Evolutionary conservation across 2,888 invertebrate species (phyloP).

Genomic region (Cantharis rufa): DNA sequence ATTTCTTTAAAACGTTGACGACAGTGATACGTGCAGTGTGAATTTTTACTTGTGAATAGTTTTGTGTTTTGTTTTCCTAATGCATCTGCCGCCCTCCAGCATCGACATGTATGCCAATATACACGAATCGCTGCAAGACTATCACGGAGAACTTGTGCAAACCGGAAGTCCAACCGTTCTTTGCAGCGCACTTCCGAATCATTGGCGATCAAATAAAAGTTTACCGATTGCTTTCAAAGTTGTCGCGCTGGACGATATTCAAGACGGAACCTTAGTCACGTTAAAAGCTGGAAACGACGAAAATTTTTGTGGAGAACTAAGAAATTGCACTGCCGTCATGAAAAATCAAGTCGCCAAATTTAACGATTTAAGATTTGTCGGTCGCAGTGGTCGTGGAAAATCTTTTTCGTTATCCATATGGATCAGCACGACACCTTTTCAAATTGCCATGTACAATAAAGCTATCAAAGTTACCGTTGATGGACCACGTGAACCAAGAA

Average conservation of each 20-base stretch:
- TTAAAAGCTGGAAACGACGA: conserved; percentile 98
- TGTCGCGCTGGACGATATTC: conserved; percentile 89
- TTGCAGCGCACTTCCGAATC: conserved; percentile 90
- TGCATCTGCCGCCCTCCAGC: conserved; percentile 73
- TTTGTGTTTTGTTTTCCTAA: conserved; percentile 53
- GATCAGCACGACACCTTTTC: conserved; percentile 76
- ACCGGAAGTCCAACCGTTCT: conserved; percentile 95
- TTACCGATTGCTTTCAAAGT: conserved; percentile 96
- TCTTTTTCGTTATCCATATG: conserved; percentile 94
- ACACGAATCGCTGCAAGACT: conserved; percentile 81
- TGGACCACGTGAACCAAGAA: conserved; percentile 96
- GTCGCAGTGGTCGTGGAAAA: conserved; percentile 95
- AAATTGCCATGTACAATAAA: conserved; percentile 92
- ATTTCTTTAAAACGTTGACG: conserved; percentile 32
- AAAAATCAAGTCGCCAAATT: conserved; percentile 98
- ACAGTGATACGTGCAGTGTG: conserved; percentile 30
- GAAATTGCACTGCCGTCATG: conserved; percentile 93
- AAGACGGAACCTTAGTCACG: conserved; percentile 92
- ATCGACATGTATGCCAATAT: conserved; percentile 76
- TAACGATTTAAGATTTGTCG: conserved; percentile 97
- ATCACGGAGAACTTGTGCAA: conserved; percentile 89
- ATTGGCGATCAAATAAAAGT: conserved; percentile 98
- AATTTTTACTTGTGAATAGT: conserved; percentile 32
- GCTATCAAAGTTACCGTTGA: conserved; percentile 99
- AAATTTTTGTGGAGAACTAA: conserved; percentile 92